Base-by-base conservation (phyloP, 2,888 invertebrate genomes). In the Hirtodrosophila alboralis region DNA sequence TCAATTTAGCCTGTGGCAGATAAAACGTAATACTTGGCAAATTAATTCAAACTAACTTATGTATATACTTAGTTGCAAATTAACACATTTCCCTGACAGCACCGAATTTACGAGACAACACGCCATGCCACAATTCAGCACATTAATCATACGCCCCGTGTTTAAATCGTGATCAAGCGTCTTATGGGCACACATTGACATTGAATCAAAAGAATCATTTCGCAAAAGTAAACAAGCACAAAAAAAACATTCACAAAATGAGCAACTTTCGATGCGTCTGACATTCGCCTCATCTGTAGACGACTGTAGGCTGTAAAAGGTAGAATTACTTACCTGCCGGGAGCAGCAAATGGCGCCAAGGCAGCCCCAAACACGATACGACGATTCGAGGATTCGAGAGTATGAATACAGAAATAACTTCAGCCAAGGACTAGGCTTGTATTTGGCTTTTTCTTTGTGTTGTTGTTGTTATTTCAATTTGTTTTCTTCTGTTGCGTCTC, bases 101-200 rank as follows among this genome's bases (percentile, higher is more conserved):
- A 18, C 6, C 14, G 21, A 36, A 36, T 44, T 52, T 37, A 44
- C 28, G 31, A 23, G 16, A 16, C 16, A 27, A 9, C 26, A 12
- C 2, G 4, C 12, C 37, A 10, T 23, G 38, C 12, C n/a, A 37
- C 10, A 21, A 49, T 16, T 28, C 4, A 38, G 36, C 47, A 40
- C 74, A 78, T 84, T 84, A 77, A 80, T 84, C 78, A 78, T 70
- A 71, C 74, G 77, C 54, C 48, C 38, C 36, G 59, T 68, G 73
- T 54, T 78, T 59, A 66, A 58, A 61, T 30, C 48, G 58, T 51
- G 49, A 45, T 60, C 62, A 54, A 30, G 51, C 56, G 34, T 43
- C 54, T 61, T 48, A 40, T 53, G 53, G 28, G 40, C 48, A 44
- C 45, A 63, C 57, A 63, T 66, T 66, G 52, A 61, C 59, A 70